phyloP scores from a whole-genome alignment of 2,888 invertebrate genomes.

The Phortica okadai region DNA sequence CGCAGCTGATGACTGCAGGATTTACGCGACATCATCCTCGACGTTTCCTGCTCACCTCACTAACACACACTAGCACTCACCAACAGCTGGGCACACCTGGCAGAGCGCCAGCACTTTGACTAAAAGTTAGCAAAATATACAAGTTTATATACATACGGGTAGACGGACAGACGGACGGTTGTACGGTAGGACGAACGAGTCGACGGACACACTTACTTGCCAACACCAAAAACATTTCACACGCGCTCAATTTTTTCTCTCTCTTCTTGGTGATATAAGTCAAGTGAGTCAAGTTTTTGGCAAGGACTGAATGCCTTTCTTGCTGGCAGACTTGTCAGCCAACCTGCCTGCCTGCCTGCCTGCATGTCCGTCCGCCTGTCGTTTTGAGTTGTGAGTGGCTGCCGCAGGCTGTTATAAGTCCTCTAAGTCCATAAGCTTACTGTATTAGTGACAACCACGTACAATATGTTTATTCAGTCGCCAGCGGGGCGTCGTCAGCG shows the following conservation, averaged over 20 bases:
- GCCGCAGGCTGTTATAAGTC: conserved; percentile 30
- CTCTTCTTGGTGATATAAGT: neutral
- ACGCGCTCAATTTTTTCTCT: neutral
- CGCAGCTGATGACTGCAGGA: conserved; percentile 24
- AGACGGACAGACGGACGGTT: neutral
- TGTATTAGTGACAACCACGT: conserved; percentile 30
- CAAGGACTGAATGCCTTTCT: neutral
- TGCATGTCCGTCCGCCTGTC: neutral
- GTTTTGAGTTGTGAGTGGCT: neutral
- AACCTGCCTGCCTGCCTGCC: neutral
- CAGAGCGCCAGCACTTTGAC: conserved; percentile 10
- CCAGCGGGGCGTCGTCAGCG: neutral
- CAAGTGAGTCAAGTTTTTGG: conserved; percentile 27
- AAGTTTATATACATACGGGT: neutral
- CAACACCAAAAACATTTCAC: neutral
- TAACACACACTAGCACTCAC: neutral
- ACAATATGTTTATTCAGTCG: conserved; percentile 13
- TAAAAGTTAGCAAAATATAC: neutral
- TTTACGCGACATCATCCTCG: conserved; percentile 15
- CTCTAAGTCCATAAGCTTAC: conserved; percentile 28
- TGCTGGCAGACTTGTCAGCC: neutral
- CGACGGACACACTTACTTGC: neutral
- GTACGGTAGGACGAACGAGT: neutral
- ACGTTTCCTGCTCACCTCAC: neutral
- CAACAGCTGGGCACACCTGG: conserved; percentile 17